Conservation (phyloP, 2,888 invertebrate genomes). For the Rhodophaea formosa region DNA sequence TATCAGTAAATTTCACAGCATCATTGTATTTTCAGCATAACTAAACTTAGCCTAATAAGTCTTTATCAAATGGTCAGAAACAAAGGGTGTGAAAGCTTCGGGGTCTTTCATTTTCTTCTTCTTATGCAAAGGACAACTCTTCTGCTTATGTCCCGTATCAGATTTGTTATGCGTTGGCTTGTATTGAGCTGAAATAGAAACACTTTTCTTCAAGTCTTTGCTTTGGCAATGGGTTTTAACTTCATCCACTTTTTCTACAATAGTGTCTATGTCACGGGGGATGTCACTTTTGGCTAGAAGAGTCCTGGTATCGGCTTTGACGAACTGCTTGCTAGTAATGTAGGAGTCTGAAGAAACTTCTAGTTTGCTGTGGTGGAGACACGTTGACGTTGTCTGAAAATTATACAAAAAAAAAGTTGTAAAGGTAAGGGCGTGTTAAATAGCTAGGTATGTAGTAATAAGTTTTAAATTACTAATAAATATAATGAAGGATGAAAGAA, state of each 20-base stretch:
- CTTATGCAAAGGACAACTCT: conserved; percentile 65
- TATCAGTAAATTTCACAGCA: not conserved
- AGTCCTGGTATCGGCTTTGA: conserved; percentile 25
- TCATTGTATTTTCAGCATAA: not conserved
- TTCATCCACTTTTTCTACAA: conserved; percentile 28
- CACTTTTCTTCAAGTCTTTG: conserved; percentile 51
- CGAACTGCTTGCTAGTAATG: conserved; percentile 37
- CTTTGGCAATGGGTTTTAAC: conserved; percentile 57
- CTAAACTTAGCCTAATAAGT: conserved; percentile 56
- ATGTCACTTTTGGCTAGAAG: conserved; percentile 20
- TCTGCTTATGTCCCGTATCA: conserved; percentile 61
- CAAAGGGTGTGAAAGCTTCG: conserved; percentile 52
- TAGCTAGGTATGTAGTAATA: no score
- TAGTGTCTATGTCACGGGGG: conserved; percentile 22
- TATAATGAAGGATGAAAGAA: no score
- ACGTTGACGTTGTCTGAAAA: conserved; percentile 66
- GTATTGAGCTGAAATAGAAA: conserved; percentile 60
- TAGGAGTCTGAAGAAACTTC: conserved; percentile 54
- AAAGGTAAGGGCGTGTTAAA: no score
- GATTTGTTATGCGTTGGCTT: conserved; percentile 72
- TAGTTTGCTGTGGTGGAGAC: conserved; percentile 70
- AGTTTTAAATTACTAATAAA: no score
- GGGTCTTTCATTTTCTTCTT: conserved; percentile 66
- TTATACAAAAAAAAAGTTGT: no score
- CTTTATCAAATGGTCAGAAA: conserved; percentile 72